Evolutionary conservation across 92 coral and sea anemone species (phyloP).

Genomic region (Anthopleura xanthogrammica): DNA sequence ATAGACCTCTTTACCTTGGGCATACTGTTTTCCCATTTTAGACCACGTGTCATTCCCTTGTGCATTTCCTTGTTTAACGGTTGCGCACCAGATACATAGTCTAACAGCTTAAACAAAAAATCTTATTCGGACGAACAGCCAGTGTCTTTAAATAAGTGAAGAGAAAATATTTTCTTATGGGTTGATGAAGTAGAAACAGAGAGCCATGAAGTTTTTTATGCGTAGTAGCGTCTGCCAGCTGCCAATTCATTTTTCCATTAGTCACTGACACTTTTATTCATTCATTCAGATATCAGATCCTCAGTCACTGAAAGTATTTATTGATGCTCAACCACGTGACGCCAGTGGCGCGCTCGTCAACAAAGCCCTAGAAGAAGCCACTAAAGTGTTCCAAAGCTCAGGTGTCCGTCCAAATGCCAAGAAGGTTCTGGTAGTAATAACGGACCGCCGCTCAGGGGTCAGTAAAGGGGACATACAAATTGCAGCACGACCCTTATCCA

Average conservation of each 20-base stretch:
- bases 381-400: constrained; percentile 27
- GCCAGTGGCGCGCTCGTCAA: constrained; percentile 33
- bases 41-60: no score
- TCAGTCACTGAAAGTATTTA: not conserved
- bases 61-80: no score
- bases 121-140: no score
- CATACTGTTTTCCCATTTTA: no score
- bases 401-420: constrained; percentile 54
- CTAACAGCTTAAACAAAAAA: no score
- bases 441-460: constrained; percentile 61
- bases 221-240: not conserved
- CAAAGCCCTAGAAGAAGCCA: constrained; percentile 57
- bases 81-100: no score
- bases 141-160: no score
- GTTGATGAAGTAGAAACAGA: no score
- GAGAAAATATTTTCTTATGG: no score
- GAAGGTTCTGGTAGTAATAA: constrained; percentile 65
- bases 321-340: constrained; percentile 35
- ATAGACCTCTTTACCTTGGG: no score
- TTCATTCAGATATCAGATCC: constrained; percentile 24
- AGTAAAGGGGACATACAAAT: constrained; percentile 48
- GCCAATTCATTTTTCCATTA: not conserved
- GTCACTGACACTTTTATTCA: not conserved
- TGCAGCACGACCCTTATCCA: constrained; percentile 56
- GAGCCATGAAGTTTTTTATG: no score